Percentiles rank a stretch among this genome's conserved stretches.
phyloP scores from a whole-genome alignment of 1,140 invertebrate species.

The Thaumatotibia leucotreta region DNA sequence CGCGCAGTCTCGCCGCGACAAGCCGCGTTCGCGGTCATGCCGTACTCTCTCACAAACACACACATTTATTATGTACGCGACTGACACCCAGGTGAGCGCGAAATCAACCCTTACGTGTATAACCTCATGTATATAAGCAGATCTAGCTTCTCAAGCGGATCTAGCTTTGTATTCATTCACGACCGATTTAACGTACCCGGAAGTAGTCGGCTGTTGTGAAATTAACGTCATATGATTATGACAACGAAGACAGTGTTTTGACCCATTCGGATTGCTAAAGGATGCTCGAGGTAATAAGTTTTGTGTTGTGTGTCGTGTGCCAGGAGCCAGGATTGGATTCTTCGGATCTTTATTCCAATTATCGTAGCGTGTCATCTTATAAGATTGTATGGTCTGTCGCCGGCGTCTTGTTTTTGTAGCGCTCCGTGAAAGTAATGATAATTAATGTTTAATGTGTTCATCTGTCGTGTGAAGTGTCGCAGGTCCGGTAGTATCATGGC shows the following conservation, averaged over 20 bases:
- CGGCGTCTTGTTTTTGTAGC: conserved; percentile 24
- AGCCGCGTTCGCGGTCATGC: conserved; percentile 46
- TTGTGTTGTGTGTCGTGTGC: background rate
- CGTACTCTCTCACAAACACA: conserved; percentile 42
- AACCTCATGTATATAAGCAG: too few species aligned
- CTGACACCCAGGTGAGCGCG: conserved; percentile 70
- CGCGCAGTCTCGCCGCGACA: conserved; percentile 50
- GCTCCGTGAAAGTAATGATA: conserved; percentile 43
- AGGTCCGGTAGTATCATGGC: conserved; percentile 41
- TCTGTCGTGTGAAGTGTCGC: conserved; percentile 36
- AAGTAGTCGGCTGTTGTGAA: conserved; percentile 62
- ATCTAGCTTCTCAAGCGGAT: conserved; percentile 29
- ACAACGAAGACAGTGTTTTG: conserved; percentile 53
- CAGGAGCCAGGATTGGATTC: background rate
- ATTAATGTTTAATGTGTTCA: conserved; percentile 43
- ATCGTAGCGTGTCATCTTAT: background rate
- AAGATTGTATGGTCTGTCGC: background rate
- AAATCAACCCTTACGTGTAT: background rate
- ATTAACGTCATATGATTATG: conserved; percentile 65
- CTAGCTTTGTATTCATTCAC: conserved; percentile 59
- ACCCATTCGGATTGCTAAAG: background rate
- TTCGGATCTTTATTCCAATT: background rate
- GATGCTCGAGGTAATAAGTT: conserved; percentile 3
- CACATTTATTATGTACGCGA: conserved; percentile 64
- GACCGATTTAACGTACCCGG: conserved; percentile 63